Evolutionary conservation across 2,113 vertebrate species (phyloP).

Genomic region (Pachyramphus minor): DNA sequence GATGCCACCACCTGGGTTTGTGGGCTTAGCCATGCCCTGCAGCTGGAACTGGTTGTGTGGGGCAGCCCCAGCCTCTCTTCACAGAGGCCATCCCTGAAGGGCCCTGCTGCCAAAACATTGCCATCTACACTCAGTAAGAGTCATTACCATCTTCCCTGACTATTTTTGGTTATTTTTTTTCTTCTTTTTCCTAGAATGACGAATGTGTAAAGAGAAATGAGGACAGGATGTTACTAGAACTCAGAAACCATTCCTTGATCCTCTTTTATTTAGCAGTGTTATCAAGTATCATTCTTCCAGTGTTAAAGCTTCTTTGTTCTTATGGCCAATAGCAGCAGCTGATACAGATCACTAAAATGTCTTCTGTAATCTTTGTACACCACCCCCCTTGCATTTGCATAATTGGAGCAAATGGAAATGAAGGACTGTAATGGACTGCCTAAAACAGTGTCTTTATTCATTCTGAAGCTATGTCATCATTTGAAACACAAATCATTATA

Average conservation of each 20-base stretch:
- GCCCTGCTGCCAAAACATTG: not conserved
- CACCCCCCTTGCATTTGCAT: not conserved
- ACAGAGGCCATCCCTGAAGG: not conserved
- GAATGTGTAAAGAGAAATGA: not conserved
- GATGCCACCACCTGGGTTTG: too few species aligned
- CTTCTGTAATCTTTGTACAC: not conserved
- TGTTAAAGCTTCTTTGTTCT: not conserved
- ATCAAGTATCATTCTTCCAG: not conserved
- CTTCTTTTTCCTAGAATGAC: not conserved
- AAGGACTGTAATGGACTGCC: not conserved
- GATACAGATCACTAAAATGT: not conserved
- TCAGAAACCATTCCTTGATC: not conserved
- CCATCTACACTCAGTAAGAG: fast-evolving
- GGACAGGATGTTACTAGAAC: not conserved
- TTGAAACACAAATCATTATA: not conserved
- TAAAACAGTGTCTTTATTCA: not conserved
- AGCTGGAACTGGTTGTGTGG: fast-evolving
- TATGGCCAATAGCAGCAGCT: not conserved
- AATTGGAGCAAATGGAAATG: not conserved
- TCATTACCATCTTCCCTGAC: not conserved
- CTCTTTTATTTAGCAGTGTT: not conserved
- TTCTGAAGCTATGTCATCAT: not conserved
- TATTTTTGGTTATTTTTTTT: not conserved
- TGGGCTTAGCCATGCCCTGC: fast-evolving
- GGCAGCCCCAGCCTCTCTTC: not conserved